Evolutionary conservation across 2,888 invertebrate species (phyloP).

Genomic region (Macrosiphum euphorbiae): DNA sequence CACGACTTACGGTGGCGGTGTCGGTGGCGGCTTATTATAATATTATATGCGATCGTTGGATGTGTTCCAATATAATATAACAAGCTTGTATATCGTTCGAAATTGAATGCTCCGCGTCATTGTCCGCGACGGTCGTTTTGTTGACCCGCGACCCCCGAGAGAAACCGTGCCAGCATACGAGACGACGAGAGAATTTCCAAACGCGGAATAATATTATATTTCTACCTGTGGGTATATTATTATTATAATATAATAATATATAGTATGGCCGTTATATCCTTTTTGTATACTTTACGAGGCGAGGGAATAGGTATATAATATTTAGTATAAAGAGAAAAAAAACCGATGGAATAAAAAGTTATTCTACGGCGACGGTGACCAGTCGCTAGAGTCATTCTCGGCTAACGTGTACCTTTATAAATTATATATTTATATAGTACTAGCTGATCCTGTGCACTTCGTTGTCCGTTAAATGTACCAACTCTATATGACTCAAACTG

Average conservation of each 20-base stretch:
- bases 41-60: not conserved
- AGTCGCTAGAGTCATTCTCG: too few species aligned
- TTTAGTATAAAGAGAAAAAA: not conserved
- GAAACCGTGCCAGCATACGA: not conserved
- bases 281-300: not conserved
- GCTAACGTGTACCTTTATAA: too few species aligned
- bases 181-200: not conserved
- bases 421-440: too few species aligned
- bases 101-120: not conserved
- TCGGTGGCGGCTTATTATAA: not conserved
- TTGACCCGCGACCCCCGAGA: not conserved
- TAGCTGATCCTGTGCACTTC: too few species aligned
- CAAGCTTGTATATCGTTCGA: not conserved
- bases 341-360: not conserved
- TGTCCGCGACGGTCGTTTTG: not conserved
- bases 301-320: not conserved
- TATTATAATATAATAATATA: not conserved
- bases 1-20: not conserved
- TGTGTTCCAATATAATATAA: not conserved
- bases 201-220: not conserved
- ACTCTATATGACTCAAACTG: too few species aligned
- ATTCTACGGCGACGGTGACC: not conserved
- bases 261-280: not conserved
- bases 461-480: too few species aligned
- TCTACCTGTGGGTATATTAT: not conserved